Base-by-base conservation (phyloP, 23 tunicate genomes). In the Trididemnum clinides region DNA sequence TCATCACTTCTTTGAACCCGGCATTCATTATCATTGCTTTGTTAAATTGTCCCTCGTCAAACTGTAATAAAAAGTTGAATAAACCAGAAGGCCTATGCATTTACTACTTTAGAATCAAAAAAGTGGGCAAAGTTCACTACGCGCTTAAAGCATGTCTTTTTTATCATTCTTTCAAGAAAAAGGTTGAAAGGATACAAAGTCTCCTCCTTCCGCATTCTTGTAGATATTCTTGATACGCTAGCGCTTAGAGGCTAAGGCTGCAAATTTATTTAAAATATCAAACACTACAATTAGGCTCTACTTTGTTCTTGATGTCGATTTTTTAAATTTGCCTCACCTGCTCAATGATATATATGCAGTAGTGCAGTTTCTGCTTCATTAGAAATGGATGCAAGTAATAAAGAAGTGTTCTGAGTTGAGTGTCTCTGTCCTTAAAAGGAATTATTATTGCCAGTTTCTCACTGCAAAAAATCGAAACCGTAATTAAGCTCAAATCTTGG, bases 381-480 rank as follows among this genome's bases (percentile, higher is more conserved):
- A 96, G 51, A 62, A 96, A 88, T 0, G 99, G 99, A 72, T 96
- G 99, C 4, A 96, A 51, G 62, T 93, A 79, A 65, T 76, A 88
- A 51, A 96, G 81, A 23, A 96, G 81, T 20, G 93, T 81, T 80
- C 76, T 88, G 0, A 96, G 64, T 85, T 96, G 99, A 21, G 92
- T 90, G 26, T 91, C 99, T 77, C 99, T 54, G 58, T 96, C 92
- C 51, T 96, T 96, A 80, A 85, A 96, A 34, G 99, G 99, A 30
- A 96, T 91, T 39, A 96, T 88, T 35, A 96, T 63, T 20, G 99
- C 99, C 70, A 96, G 90, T 36, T 93, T 93, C 64, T 93, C 90
- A 62, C 98, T 93, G 79, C 0, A 80, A 62, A 22, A 18, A 10
- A 44, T 7, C 54, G 15, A 10, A 44, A 44, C n/a, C n/a, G n/a